These are phyloP conservation scores for Acleris emargana DNA, from an alignment of 2,888 invertebrate species.

Conservation along the genomic window DNA sequence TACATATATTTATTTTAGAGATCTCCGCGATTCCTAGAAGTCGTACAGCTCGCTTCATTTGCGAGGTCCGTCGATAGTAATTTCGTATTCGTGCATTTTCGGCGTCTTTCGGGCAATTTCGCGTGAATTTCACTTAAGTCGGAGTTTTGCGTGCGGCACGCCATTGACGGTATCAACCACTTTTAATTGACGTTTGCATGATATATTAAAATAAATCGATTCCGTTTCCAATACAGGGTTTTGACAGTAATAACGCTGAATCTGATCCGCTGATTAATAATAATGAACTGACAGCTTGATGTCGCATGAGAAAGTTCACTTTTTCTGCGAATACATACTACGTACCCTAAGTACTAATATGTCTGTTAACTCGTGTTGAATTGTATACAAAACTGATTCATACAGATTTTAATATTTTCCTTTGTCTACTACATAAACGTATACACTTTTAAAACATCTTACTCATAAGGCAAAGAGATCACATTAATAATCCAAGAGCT, in stretches of 20 bases:
- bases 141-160: conserved; percentile 34
- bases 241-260: neutral
- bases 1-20: no score
- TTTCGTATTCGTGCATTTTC: conserved; percentile 26
- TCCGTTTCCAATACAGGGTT: conserved; percentile 10
- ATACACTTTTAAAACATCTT: neutral
- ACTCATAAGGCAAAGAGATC: neutral
- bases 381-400: no score
- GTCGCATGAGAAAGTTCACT: neutral
- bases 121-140: conserved; percentile 32
- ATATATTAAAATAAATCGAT: conserved; percentile 26
- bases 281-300: neutral
- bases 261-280: neutral
- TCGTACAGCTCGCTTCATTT: conserved; percentile 6
- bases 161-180: conserved; percentile 30
- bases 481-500: neutral
- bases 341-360: no score
- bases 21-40: conserved; percentile 25
- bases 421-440: neutral
- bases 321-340: no score
- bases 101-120: conserved; percentile 30
- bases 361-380: no score
- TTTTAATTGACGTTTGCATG: conserved; percentile 31
- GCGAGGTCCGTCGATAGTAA: conserved; percentile 25
- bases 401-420: neutral